Evolutionary conservation across 2,113 vertebrate genomes (phyloP).

Genomic region (Ginglymostoma cirratum): DNA sequence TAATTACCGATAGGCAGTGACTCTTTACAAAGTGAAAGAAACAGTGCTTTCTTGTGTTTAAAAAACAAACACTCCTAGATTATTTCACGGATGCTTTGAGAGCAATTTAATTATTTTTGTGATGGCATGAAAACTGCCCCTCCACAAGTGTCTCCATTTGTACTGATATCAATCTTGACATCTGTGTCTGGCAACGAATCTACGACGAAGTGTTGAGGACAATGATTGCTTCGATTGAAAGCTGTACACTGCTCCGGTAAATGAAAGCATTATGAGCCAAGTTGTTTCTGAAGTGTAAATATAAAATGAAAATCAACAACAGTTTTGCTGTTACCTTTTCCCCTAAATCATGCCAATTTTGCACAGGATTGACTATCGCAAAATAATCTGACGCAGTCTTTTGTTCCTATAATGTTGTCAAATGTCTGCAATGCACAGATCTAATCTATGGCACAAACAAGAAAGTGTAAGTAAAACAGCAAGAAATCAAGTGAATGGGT

Average conservation of each 20-base stretch:
- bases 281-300: slow-evolving; percentile 3
- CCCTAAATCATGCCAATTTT: neutral
- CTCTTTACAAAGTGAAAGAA: neutral
- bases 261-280: slow-evolving; percentile 19
- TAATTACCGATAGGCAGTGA: neutral
- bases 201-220: neutral
- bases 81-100: neutral
- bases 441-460: neutral
- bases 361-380: neutral
- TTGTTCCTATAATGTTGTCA: neutral
- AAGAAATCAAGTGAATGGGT: neutral
- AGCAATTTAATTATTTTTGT: neutral
- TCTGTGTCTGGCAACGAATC: slow-evolving; percentile 6
- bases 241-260: neutral
- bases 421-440: neutral
- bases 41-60: neutral
- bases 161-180: neutral
- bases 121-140: neutral
- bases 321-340: neutral
- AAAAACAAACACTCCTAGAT: neutral
- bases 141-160: neutral
- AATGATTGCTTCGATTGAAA: slow-evolving; percentile 20
- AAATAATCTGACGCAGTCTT: neutral
- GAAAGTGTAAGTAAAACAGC: neutral
- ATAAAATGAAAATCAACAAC: neutral